phyloP scores from a whole-genome alignment of 2,113 vertebrate species.

The Clarias batrachus region DNA sequence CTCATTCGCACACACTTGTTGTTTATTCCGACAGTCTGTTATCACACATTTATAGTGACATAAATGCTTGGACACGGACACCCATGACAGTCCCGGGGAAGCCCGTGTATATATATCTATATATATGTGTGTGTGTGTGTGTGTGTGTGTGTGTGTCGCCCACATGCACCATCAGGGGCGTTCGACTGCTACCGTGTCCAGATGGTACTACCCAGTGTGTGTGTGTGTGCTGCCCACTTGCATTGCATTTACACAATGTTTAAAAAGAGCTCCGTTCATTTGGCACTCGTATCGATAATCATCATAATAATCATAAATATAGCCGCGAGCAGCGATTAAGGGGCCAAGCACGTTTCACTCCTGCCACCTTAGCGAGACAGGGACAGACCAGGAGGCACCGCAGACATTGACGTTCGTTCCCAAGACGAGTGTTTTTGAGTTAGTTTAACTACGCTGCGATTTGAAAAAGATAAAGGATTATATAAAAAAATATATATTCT shows the following conservation, averaged over 20 bases:
- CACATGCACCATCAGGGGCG: constrained; percentile 14
- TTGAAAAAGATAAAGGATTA: too few relatives aligned
- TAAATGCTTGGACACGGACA: background rate
- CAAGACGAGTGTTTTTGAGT: background rate
- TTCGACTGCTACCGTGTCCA: constrained; percentile 30
- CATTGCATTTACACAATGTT: background rate
- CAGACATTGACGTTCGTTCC: background rate
- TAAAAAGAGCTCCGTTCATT: background rate
- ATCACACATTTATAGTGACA: background rate
- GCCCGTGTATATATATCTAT: background rate
- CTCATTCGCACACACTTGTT: too few relatives aligned
- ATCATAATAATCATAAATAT: background rate
- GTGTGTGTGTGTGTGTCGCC: constrained; percentile 17
- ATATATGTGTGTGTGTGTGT: constrained; percentile 6
- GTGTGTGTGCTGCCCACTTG: background rate
- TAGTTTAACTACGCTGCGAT: too few relatives aligned
- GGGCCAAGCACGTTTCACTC: background rate
- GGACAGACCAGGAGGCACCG: background rate
- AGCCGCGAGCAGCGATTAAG: background rate
- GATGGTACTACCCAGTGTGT: constrained; percentile 25
- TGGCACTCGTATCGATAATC: background rate
- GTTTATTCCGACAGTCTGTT: constrained; percentile 22
- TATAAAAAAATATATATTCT: too few relatives aligned
- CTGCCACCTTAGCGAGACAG: too few relatives aligned
- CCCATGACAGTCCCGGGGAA: constrained; percentile 8